These are phyloP conservation scores for Sinopyrophorus schimmeli DNA, from an alignment of 2,888 invertebrate genomes.

Conservation along the genomic window DNA sequence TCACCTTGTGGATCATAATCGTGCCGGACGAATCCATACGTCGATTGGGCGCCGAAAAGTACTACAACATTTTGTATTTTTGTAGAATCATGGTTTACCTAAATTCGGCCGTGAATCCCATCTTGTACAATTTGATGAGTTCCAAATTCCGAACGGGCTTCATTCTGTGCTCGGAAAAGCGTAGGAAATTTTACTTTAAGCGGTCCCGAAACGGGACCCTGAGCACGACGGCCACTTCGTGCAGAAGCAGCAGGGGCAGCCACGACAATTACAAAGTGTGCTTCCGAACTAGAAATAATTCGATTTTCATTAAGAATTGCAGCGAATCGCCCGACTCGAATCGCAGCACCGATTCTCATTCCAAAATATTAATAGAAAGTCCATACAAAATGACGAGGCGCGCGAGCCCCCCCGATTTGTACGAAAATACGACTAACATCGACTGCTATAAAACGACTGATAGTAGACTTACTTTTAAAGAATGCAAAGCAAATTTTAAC, in stretches of 20 bases:
- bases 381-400: slow-evolving; percentile 16
- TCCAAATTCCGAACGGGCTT: slow-evolving; percentile 87
- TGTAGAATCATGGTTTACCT: slow-evolving; percentile 85
- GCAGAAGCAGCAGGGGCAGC: slow-evolving; percentile 48
- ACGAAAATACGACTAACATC: slow-evolving; percentile 11
- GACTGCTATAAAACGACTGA: slow-evolving; percentile 19
- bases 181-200: slow-evolving; percentile 56
- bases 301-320: slow-evolving; percentile 46
- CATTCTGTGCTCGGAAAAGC: slow-evolving; percentile 66
- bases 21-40: slow-evolving; percentile 70
- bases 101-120: slow-evolving; percentile 89
- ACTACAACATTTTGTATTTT: slow-evolving; percentile 81
- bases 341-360: slow-evolving; percentile 57
- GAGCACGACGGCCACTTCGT: slow-evolving; percentile 61
- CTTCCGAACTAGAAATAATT: slow-evolving; percentile 47
- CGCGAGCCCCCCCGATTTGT: slow-evolving; percentile 11
- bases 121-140: slow-evolving; percentile 90
- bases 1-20: slow-evolving; percentile 81
- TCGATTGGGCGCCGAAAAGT: slow-evolving; percentile 73
- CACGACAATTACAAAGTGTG: slow-evolving; percentile 49
- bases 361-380: slow-evolving; percentile 33
- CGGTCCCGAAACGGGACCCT: slow-evolving; percentile 58
- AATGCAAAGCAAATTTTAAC: slow-evolving; percentile 24
- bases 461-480: slow-evolving; percentile 16
- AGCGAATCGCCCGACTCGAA: slow-evolving; percentile 59